Evolutionary conservation across 1,140 invertebrate species (phyloP).

Genomic region (Xylocopa sonorina): DNA sequence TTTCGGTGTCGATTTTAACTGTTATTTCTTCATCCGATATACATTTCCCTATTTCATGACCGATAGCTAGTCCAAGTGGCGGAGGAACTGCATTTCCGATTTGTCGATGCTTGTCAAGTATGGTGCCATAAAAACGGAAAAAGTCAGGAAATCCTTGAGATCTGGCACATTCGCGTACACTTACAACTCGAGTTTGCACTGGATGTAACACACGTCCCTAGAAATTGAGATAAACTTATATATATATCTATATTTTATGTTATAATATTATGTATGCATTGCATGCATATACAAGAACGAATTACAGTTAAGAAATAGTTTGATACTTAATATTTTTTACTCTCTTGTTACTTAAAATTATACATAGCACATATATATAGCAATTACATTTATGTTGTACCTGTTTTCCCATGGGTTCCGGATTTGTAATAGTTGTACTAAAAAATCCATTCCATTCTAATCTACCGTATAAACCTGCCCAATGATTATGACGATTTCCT

Average conservation of each 20-base stretch:
- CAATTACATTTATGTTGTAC: too few relatives aligned
- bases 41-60: conserved; percentile 87
- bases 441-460: conserved; percentile 94
- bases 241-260: too few relatives aligned
- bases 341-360: too few relatives aligned
- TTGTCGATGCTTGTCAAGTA: conserved; percentile 92
- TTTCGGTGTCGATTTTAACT: not conserved
- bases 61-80: conserved; percentile 89
- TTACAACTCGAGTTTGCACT: conserved; percentile 90
- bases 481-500: conserved; percentile 92
- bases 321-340: too few relatives aligned
- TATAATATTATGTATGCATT: too few relatives aligned
- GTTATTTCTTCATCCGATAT: conserved; percentile 56
- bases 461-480: conserved; percentile 89
- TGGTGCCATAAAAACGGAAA: conserved; percentile 89
- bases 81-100: conserved; percentile 95
- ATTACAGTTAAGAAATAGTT: too few relatives aligned
- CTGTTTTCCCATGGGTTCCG: conserved; percentile 96
- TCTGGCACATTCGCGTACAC: conserved; percentile 92
- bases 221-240: not conserved
- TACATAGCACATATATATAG: too few relatives aligned
- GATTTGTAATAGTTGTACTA: conserved; percentile 93
- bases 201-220: conserved; percentile 91
- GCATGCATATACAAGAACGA: too few relatives aligned
- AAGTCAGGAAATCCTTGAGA: conserved; percentile 93